phyloP scores from a whole-genome alignment of 2,797 vertebrate genomes.

The Cynopterus sphinx region DNA sequence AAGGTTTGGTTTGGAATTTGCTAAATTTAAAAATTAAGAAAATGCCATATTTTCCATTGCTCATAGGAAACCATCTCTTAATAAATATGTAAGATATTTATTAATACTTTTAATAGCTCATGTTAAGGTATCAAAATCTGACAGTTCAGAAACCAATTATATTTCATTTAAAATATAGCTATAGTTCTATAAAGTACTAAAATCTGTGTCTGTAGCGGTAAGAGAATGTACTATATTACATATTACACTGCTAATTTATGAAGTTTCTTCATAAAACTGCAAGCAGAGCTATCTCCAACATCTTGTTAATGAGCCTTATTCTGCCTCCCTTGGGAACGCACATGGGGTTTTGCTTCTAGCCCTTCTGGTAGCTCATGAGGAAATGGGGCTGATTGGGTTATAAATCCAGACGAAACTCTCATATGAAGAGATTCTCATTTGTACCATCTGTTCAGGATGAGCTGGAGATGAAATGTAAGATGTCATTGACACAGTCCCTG shows the following conservation, averaged over 20 bases:
- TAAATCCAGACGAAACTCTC: conserved; percentile 63
- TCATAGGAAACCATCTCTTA: not conserved
- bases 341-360: conserved; percentile 12
- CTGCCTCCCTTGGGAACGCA: conserved; percentile 41
- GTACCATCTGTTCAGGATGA: conserved; percentile 67
- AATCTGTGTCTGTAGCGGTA: not conserved
- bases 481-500: conserved; percentile 51
- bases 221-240: not conserved
- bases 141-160: not conserved
- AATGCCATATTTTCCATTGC: conserved; percentile 19
- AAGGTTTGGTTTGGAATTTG: not conserved
- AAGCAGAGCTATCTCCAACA: not conserved
- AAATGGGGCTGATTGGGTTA: conserved; percentile 37
- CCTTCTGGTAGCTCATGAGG: conserved; percentile 51
- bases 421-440: conserved; percentile 11
- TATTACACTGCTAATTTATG: not conserved
- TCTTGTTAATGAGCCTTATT: conserved; percentile 49
- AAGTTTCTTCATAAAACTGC: not conserved
- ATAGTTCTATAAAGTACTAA: not conserved
- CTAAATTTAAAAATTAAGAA: conserved; percentile 39
- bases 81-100: conserved; percentile 44
- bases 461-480: conserved; percentile 57
- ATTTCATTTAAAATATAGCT: conserved; percentile 37
- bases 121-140: not conserved
- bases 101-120: not conserved